Base-by-base conservation (phyloP, 1,140 invertebrate species). In the Adelges cooleyi region DNA sequence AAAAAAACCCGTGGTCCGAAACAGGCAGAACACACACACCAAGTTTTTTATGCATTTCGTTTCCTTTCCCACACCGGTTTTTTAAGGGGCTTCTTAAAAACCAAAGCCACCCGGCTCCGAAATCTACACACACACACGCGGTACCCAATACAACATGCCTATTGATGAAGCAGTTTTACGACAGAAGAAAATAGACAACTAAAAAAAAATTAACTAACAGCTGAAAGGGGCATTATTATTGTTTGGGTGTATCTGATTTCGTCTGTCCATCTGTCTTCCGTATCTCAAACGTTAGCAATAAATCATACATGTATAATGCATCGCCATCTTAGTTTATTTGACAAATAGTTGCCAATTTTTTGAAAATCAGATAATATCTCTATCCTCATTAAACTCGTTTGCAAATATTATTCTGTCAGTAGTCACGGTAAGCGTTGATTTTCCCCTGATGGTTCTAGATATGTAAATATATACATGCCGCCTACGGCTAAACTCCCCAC, bases 41-140 rank as follows among this genome's bases (percentile, higher is more conserved):
- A 48, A 23, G 56, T 62, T 62, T 62, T 62, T 62, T 62, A 62
- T 62, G 56, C 56, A 62, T 62, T 62, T 62, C 56, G 56, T 62
- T 62, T 62, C 56, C 56, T 62, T 62, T 62, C 56, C 56, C 56
- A 62, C 56, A 62, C 56, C 56, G 56, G 56, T 62, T 62, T 62
- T 62, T 62, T 62, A 62, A 62, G 56, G 56, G 56, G 56, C 56
- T 62, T 48, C 56, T 62, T 62, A 62, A 46, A 62, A 62, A 62
- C 56, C 56, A 48, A 48, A 62, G 56, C 56, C 56, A 62, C 56
- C 56, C 56, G 56, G 56, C 56, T 62, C 56, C 25, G 29, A 62
- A 62, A 48, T 62, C 42, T 33, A 62, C 25, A 48, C 54, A 46
- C 11, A 6, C 42, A 59, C 25, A 20, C 54, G n/a, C 17, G 18